Evolutionary conservation across 2,888 invertebrate species (phyloP), one percentile per base, ranked within the genome.

Genomic region (Drosophila neotestacea): DNA sequence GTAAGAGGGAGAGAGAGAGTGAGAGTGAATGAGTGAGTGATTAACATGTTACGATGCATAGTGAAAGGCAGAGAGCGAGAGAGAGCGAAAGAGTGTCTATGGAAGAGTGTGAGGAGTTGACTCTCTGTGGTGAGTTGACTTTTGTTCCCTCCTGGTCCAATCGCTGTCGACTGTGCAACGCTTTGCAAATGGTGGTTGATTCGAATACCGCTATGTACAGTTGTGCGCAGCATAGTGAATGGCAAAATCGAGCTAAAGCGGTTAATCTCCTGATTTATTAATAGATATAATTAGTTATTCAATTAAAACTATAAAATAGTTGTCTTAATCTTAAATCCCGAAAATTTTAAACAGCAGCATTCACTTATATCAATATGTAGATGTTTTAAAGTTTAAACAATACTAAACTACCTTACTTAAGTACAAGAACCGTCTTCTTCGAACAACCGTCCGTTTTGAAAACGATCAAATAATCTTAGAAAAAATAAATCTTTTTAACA

Each of bases 161-260:
- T 79, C 77, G 65, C 52, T 4, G 50, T 9, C 52, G 56, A 54
- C 59, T 50, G 27, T 59, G 27, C 67, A 58, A 30, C 22, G 13
- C 47, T 46, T 79, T 79, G 61, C 76, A 80, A 81, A 80, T 80
- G 79, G 79, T 71, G 79, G 79, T 70, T 66, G 74, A 27, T 16
- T 9, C 30, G 44, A 28, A 4, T 32, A 50, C 36, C 27, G 41
- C 16, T 38, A 46, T 36, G 71, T 63, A 68, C 65, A 76, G 62
- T 73, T 77, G 63, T 52, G 30, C 47, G 36, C 22, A 38, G 5
- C 11, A 38, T 1, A 10, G 36, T 39, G 41, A 55, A 47, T 51
- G 41, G 4, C 13, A 22, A 11, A 52, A 22, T 22, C 3, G 22
- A 22, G 2, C 2, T 22, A 3, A 22, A 3, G 22, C 22, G 22